Evolutionary conservation across 2,888 invertebrate species (phyloP).

Genomic region (Tenthredo mesomela): DNA sequence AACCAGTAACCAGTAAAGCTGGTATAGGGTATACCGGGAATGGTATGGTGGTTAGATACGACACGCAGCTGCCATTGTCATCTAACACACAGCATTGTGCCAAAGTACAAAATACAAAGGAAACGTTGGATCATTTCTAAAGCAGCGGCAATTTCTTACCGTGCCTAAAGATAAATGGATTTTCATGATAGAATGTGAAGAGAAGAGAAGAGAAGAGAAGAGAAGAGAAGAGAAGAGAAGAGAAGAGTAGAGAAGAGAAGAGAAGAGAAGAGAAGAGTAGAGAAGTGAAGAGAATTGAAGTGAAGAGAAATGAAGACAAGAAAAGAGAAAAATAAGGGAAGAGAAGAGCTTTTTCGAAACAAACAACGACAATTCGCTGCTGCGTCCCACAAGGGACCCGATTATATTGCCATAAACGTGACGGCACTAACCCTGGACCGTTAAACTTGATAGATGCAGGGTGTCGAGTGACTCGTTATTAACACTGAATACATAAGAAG

Average conservation of each 20-base stretch:
- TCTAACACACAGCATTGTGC: conserved; percentile 23
- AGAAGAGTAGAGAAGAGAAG: conserved; percentile 26
- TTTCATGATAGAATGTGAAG: conserved; percentile 53
- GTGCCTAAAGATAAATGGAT: conserved; percentile 62
- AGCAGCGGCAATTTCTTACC: conserved; percentile 51
- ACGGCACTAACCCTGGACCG: conserved; percentile 23
- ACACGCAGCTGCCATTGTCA: conserved; percentile 24
- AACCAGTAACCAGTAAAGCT: not conserved
- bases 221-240: conserved; percentile 48
- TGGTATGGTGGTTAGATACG: not conserved
- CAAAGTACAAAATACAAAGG: conserved; percentile 23
- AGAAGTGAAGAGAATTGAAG: not conserved
- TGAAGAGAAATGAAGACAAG: conserved; percentile 40
- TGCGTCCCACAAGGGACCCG: not conserved
- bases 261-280: conserved; percentile 50
- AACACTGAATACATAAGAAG: conserved; percentile 25
- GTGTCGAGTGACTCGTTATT: conserved; percentile 19
- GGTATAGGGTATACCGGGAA: not conserved
- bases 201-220: conserved; percentile 26
- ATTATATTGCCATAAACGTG: conserved; percentile 31
- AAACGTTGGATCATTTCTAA: conserved; percentile 21
- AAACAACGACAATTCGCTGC: not conserved
- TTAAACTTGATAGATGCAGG: conserved; percentile 22
- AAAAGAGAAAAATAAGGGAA: conserved; percentile 21
- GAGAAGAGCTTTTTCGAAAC: conserved; percentile 11